These are phyloP conservation scores for Brachymystax lenok DNA, from an alignment of 2,797 vertebrate species.

Conservation along the genomic window DNA sequence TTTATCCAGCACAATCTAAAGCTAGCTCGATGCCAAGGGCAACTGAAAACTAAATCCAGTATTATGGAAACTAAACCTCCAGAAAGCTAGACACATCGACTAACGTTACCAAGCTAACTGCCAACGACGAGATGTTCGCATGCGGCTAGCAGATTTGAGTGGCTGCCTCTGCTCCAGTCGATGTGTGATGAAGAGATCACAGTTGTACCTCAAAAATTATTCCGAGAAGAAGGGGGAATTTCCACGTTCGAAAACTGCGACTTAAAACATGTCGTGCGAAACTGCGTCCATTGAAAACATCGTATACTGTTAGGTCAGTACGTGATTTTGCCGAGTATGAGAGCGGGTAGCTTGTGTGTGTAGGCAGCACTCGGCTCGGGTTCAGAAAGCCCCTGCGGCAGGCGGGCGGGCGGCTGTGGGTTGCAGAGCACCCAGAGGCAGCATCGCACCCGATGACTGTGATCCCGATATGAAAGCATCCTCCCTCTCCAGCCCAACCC, in stretches of 20 bases:
- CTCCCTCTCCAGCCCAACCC: constrained; percentile 57
- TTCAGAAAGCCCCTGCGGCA: constrained; percentile 22
- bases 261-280: constrained; percentile 7
- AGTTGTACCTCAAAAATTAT: constrained; percentile 23
- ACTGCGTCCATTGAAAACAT: constrained; percentile 46
- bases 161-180: not conserved
- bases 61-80: not conserved
- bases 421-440: constrained; percentile 48
- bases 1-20: not conserved
- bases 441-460: constrained; percentile 59
- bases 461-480: not conserved
- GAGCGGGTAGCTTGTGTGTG: not conserved
- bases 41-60: not conserved
- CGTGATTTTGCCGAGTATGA: not conserved
- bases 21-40: not conserved
- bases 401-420: constrained; percentile 57
- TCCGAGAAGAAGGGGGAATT: constrained; percentile 11
- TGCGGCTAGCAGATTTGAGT: not conserved
- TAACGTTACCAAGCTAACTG: too few species aligned
- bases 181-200: constrained; percentile 38
- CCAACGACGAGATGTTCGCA: too few species aligned
- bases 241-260: not conserved
- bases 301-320: not conserved
- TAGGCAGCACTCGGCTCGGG: not conserved
- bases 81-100: too few species aligned